A percentile compares a stretch with the other conserved stretches of the same genome.
These are phyloP conservation scores for Corydoras sp. DNA, from an alignment of 2,113 vertebrate genomes.

Conservation along the genomic window DNA sequence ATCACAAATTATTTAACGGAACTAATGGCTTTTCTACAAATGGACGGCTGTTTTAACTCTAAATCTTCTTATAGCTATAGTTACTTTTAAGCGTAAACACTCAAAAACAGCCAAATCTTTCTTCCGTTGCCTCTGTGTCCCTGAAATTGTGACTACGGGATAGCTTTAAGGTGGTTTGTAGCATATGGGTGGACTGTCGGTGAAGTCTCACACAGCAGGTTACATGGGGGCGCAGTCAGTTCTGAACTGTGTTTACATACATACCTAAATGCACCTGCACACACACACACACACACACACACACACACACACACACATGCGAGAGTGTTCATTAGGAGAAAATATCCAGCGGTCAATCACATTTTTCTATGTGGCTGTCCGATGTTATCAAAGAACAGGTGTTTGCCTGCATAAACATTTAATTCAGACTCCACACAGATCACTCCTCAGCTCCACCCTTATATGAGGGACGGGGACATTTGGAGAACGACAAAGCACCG, in stretches of 20 bases:
- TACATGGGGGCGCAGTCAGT: slow-evolving; percentile 3
- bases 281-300: too few relatives aligned
- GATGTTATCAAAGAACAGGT: not conserved
- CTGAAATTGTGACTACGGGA: not conserved
- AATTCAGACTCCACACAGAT: not conserved
- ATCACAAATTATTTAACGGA: too few relatives aligned
- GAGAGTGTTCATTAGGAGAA: not conserved
- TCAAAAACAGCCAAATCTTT: too few relatives aligned
- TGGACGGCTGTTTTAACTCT: too few relatives aligned
- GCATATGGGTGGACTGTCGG: slow-evolving; percentile 5
- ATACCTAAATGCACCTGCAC: too few relatives aligned
- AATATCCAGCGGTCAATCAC: slow-evolving; percentile 9
- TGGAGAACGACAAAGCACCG: slow-evolving; percentile 1
- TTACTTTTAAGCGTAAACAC: too few relatives aligned
- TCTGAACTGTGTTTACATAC: not conserved
- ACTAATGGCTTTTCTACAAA: too few relatives aligned
- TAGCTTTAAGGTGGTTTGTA: not conserved
- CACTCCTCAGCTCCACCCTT: too few relatives aligned
- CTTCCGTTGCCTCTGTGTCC: not conserved
- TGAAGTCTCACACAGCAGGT: not conserved
- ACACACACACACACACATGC: too few relatives aligned
- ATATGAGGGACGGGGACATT: too few relatives aligned
- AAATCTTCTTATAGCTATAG: too few relatives aligned
- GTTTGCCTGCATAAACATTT: slow-evolving; percentile 8
- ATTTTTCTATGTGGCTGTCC: not conserved